phyloP scores from a whole-genome alignment of 2,113 vertebrate genomes.

The Hyaena hyaena region DNA sequence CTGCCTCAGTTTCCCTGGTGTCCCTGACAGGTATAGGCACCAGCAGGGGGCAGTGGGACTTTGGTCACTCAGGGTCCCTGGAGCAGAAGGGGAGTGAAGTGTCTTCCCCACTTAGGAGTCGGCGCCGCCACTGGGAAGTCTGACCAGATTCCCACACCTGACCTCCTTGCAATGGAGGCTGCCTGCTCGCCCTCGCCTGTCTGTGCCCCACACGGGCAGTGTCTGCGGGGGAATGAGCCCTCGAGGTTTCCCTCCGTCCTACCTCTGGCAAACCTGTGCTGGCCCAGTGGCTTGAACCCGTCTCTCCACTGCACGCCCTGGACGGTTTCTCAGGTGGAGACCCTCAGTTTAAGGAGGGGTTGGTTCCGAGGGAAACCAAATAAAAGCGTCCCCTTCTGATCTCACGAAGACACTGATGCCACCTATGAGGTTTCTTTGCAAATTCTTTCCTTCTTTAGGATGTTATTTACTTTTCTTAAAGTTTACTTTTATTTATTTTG shows the following conservation, averaged over 20 bases:
- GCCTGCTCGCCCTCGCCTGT: too few relatives aligned
- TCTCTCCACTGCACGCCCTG: background rate
- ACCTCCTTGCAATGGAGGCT: background rate
- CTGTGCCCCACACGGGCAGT: background rate
- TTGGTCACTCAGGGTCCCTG: too few relatives aligned
- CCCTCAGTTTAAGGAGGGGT: background rate
- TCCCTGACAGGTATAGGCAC: background rate
- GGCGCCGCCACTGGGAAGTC: background rate
- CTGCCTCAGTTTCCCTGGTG: background rate
- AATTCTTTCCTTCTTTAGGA: background rate
- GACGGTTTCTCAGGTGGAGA: background rate
- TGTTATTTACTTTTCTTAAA: background rate
- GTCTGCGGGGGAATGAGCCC: background rate
- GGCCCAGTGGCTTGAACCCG: accelerated
- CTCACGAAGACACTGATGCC: background rate
- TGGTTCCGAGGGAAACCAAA: background rate
- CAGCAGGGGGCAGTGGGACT: background rate
- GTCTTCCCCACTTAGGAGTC: background rate
- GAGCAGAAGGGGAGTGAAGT: background rate
- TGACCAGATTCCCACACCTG: background rate
- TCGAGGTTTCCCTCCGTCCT: background rate
- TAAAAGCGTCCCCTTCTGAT: background rate
- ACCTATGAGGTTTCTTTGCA: background rate
- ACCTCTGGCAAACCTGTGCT: background rate
- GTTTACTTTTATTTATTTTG: too few relatives aligned